These are phyloP conservation scores for Syrmaticus mikado DNA, from an alignment of 2,113 vertebrate species.

Conservation along the genomic window DNA sequence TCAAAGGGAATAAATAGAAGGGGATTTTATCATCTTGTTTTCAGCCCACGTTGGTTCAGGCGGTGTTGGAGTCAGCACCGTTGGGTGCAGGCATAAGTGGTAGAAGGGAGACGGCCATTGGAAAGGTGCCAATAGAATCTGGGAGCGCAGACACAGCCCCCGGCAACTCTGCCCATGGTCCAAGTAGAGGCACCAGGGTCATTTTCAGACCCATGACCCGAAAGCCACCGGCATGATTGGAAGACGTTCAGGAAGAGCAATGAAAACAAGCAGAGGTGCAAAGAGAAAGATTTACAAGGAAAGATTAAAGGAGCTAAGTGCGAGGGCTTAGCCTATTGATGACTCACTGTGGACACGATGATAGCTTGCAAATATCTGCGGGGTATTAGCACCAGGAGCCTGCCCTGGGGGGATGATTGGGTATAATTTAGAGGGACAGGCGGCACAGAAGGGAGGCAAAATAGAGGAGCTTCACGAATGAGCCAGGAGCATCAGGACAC, in stretches of 20 bases:
- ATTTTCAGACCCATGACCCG: not conserved
- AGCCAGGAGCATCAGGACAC: not conserved
- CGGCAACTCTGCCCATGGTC: not conserved
- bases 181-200: constrained; percentile 4
- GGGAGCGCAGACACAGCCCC: not conserved
- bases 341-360: constrained; percentile 42
- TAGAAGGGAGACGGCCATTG: not conserved
- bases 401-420: not conserved
- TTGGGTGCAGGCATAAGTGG: not conserved
- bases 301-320: constrained; percentile 55
- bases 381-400: constrained; percentile 49
- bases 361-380: constrained; percentile 63
- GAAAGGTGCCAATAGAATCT: not conserved
- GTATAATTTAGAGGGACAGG: constrained; percentile 38
- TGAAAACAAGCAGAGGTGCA: constrained; percentile 53
- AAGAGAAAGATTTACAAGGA: constrained; percentile 64
- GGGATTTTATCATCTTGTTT: not conserved
- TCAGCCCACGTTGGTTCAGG: not conserved
- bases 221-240: constrained; percentile 5
- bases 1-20: not conserved
- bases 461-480: not conserved
- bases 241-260: constrained; percentile 45
- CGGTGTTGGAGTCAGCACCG: not conserved
- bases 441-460: not conserved
- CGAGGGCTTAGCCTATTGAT: constrained; percentile 51